phyloP scores from a whole-genome alignment of 2,113 vertebrate species.

The Erinaceus europaeus region DNA sequence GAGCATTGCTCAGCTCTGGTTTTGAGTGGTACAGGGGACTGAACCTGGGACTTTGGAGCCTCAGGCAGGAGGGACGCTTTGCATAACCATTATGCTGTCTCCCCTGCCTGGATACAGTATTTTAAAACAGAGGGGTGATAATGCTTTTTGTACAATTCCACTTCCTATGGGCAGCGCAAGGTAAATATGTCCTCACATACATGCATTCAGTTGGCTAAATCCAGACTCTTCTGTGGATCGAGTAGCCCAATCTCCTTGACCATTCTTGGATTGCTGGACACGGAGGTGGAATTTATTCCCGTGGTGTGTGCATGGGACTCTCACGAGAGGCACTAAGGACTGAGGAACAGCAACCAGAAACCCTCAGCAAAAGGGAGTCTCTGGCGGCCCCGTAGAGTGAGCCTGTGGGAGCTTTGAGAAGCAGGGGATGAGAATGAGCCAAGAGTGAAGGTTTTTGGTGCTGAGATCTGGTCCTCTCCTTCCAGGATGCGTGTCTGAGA shows the following conservation, averaged over 20 bases:
- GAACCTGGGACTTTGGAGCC: too few relatives aligned
- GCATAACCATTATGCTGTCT: too few relatives aligned
- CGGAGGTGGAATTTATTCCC: background rate
- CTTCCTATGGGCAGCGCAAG: background rate
- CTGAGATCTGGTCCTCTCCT: conserved; percentile 21
- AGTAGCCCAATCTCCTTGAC: background rate
- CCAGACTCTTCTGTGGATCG: background rate
- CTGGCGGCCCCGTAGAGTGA: background rate
- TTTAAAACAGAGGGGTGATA: background rate
- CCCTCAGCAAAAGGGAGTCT: background rate
- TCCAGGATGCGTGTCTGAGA: conserved; percentile 29
- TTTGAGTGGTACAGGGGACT: too few relatives aligned
- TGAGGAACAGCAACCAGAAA: background rate
- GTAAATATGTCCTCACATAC: background rate
- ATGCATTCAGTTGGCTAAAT: background rate
- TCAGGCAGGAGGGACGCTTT: too few relatives aligned
- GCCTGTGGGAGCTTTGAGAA: background rate
- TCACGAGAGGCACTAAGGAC: background rate
- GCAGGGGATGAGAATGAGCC: background rate
- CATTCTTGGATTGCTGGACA: background rate
- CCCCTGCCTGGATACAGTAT: background rate
- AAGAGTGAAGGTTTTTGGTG: background rate
- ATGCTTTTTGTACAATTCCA: background rate
- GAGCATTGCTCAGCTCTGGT: too few relatives aligned
- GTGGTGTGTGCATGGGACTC: background rate